phyloP scores from a whole-genome alignment of 2,113 vertebrate genomes.

The Emberiza fucata region DNA sequence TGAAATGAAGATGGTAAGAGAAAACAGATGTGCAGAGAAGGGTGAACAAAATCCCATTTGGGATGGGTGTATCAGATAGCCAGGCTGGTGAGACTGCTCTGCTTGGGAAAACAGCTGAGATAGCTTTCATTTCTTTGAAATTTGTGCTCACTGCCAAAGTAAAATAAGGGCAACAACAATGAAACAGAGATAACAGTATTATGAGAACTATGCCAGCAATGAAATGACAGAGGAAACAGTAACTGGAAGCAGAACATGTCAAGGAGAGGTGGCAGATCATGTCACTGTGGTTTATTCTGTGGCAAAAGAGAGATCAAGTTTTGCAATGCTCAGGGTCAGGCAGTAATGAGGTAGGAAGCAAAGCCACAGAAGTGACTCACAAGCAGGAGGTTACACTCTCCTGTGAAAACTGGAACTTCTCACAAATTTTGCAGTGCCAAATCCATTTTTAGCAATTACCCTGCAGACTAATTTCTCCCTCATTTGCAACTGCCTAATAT shows the following conservation, averaged over 20 bases:
- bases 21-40: not conserved
- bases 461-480: not conserved
- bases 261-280: not conserved
- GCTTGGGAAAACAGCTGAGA: not conserved
- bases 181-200: not conserved
- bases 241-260: not conserved
- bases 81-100: not conserved
- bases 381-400: not conserved
- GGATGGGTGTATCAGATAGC: not conserved
- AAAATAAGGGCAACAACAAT: not conserved
- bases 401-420: not conserved
- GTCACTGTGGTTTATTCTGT: not conserved
- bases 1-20: not conserved
- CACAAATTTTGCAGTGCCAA: not conserved
- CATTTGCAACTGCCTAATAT: not conserved
- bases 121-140: not conserved
- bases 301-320: not conserved
- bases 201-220: not conserved
- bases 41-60: not conserved
- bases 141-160: not conserved
- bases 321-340: conserved; percentile 8
- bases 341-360: conserved; percentile 9
- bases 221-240: conserved; percentile 3
- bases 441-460: not conserved
- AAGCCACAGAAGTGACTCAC: conserved; percentile 22